phyloP scores from a whole-genome alignment of 2,113 vertebrate species.

The Pontoporia blainvillei region DNA sequence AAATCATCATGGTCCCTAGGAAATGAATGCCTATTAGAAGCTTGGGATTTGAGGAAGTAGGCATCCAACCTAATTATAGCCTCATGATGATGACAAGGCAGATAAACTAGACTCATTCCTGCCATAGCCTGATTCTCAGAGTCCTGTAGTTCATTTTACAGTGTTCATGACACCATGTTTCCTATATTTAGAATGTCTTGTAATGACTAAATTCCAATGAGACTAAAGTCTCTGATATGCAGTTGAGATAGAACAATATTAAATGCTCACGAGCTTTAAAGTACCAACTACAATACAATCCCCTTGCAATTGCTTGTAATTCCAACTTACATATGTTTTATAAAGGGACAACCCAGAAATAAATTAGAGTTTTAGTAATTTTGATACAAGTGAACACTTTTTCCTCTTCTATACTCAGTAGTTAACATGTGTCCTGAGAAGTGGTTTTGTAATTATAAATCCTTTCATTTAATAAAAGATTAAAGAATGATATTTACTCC shows the following conservation, averaged over 20 bases:
- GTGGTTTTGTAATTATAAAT: not conserved
- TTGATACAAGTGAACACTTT: not conserved
- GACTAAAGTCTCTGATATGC: not conserved
- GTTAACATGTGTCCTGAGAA: not conserved
- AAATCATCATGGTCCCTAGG: not conserved
- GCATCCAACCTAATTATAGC: not conserved
- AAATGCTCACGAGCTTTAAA: not conserved
- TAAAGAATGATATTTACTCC: not conserved
- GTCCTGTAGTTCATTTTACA: not conserved
- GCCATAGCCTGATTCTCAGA: not conserved
- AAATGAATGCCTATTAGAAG: not conserved
- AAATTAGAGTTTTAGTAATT: not conserved
- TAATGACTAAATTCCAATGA: not conserved
- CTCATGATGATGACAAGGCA: not conserved
- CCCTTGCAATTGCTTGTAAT: not conserved
- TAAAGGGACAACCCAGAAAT: not conserved
- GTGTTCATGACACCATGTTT: not conserved
- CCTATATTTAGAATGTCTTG: conserved; percentile 2
- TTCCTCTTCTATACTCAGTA: not conserved
- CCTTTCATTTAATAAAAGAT: not conserved
- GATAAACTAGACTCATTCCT: not conserved
- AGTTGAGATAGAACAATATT: not conserved
- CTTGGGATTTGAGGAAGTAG: not conserved
- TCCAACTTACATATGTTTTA: not conserved
- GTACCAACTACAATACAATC: not conserved